Conservation (phyloP, 2,888 invertebrate genomes). For the Ryuthela nishihirai region DNA sequence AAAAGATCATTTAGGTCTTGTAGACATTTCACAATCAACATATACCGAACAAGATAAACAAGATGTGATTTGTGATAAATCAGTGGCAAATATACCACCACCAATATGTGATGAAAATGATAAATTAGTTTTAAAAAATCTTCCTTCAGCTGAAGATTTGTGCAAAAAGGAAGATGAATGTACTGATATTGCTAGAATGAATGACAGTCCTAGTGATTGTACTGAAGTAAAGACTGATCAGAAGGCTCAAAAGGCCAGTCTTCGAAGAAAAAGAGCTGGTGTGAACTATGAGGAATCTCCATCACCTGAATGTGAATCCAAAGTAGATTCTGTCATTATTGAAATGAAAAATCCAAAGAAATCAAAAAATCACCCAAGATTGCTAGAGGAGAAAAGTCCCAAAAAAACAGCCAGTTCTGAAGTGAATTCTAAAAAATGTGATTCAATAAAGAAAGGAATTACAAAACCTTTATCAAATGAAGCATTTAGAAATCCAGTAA, state of each 20-base stretch:
- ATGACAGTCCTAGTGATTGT: background rate
- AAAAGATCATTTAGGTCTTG: no score
- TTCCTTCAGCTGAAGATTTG: slow-evolving; percentile 1
- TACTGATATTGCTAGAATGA: background rate
- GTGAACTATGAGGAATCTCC: slow-evolving; percentile 1
- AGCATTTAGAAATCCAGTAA: slow-evolving; percentile 17
- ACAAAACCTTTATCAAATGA: no score
- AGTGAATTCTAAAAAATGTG: background rate
- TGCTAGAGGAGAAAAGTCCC: no score
- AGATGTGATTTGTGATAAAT: background rate
- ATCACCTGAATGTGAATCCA: slow-evolving; percentile 3
- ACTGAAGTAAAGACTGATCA: background rate
- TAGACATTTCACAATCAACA: no score
- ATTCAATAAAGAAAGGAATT: no score
- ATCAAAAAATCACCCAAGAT: no score
- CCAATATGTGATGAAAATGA: background rate
- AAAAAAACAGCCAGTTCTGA: background rate
- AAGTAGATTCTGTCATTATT: background rate
- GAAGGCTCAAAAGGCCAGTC: background rate
- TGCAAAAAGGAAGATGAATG: slow-evolving; percentile 7
- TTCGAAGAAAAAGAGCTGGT: background rate
- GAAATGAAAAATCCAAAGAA: no score
- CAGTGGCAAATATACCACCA: background rate
- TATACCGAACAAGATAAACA: no score
- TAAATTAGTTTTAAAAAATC: background rate